These are phyloP conservation scores for Apis laboriosa DNA, from an alignment of 1,140 invertebrate genomes.

Conservation along the genomic window DNA sequence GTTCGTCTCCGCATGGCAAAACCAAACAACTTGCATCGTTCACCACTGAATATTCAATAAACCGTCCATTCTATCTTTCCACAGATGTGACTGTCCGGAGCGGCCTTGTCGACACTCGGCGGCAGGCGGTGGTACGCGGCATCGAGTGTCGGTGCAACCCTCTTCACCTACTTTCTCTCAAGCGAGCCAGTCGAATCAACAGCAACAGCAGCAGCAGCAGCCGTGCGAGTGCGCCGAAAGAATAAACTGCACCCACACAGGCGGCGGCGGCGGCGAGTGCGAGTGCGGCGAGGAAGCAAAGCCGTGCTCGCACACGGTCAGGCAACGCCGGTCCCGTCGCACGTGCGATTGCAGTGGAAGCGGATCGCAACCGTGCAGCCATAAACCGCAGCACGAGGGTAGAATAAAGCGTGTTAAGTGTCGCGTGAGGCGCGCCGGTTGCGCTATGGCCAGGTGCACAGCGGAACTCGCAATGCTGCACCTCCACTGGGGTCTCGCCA, in stretches of 20 bases:
- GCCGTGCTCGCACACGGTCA: slow-evolving; percentile 74
- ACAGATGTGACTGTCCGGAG: slow-evolving; percentile 75
- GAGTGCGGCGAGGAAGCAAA: slow-evolving; percentile 70
- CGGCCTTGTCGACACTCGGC: slow-evolving; percentile 69
- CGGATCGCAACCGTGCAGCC: slow-evolving; percentile 69
- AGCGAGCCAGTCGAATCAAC: slow-evolving; percentile 42
- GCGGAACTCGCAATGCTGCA: slow-evolving; percentile 78
- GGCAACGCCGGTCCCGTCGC: slow-evolving; percentile 67
- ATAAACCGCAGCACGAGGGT: slow-evolving; percentile 72
- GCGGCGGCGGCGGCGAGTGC: slow-evolving; percentile 58
- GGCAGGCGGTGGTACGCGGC: slow-evolving; percentile 39
- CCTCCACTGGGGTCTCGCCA: slow-evolving; percentile 76
- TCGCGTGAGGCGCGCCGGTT: slow-evolving; percentile 76
- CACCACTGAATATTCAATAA: not conserved
- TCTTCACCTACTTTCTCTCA: slow-evolving; percentile 47
- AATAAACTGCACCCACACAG: slow-evolving; percentile 59
- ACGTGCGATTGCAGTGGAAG: slow-evolving; percentile 70
- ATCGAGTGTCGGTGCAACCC: slow-evolving; percentile 53
- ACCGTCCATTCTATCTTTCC: not conserved
- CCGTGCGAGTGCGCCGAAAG: slow-evolving; percentile 67
- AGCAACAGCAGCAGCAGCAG: slow-evolving; percentile 47
- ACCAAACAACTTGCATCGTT: too few relatives aligned
- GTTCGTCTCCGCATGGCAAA: not conserved
- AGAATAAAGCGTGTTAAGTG: slow-evolving; percentile 77
- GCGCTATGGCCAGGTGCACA: slow-evolving; percentile 77